Evolutionary conservation across 2,113 vertebrate species (phyloP).

Genomic region (Euleptes europaea): DNA sequence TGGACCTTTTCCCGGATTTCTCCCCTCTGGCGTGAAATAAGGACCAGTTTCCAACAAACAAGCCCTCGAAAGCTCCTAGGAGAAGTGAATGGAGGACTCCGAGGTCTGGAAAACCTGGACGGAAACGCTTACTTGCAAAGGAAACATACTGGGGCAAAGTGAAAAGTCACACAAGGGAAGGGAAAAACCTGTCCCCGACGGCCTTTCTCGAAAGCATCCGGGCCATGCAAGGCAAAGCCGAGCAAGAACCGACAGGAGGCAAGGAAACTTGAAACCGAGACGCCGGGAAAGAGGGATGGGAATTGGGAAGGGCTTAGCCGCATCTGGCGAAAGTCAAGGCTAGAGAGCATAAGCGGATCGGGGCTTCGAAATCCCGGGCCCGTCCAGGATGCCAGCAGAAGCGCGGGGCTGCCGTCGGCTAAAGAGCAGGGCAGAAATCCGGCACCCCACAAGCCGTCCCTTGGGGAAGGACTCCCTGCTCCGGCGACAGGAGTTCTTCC

Average conservation of each 20-base stretch:
- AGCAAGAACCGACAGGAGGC: neutral
- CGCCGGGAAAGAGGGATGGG: neutral
- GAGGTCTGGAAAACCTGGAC: no score
- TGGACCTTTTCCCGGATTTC: neutral
- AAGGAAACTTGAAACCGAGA: neutral
- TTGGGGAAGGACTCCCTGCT: neutral
- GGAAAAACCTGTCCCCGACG: neutral
- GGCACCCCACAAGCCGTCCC: neutral
- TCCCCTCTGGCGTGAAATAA: neutral
- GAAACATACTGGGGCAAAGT: neutral
- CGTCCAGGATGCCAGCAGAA: neutral
- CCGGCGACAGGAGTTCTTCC: neutral
- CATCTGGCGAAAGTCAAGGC: neutral
- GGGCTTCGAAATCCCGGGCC: neutral
- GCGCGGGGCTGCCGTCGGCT: neutral
- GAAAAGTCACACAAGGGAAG: neutral
- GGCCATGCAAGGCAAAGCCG: neutral
- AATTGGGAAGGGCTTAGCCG: neutral
- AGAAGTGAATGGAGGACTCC: no score
- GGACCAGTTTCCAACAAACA: neutral
- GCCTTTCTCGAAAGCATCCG: neutral
- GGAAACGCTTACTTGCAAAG: neutral
- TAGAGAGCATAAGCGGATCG: neutral
- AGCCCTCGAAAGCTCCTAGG: no score
- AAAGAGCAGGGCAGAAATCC: neutral